These are phyloP conservation scores for Hypotaenidia okinawae DNA, from an alignment of 2,797 vertebrate species.

Conservation along the genomic window DNA sequence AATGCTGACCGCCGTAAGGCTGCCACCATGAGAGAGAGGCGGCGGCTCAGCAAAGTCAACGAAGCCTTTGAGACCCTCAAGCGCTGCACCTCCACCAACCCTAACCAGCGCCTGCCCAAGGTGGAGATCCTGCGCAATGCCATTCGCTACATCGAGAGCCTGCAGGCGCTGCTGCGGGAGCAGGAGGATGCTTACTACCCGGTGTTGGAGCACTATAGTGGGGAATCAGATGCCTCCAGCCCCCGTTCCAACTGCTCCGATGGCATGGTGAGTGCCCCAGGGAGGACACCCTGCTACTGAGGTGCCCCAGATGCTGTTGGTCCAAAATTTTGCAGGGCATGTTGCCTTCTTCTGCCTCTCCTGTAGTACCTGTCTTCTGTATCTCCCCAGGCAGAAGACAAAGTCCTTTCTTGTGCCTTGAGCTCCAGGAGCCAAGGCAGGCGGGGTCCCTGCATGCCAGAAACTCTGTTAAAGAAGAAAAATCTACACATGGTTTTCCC, in stretches of 20 bases:
- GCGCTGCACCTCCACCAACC: conserved; percentile 93
- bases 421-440: neutral
- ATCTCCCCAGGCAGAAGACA: neutral
- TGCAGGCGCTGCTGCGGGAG: conserved; percentile 91
- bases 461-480: neutral
- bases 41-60: conserved; percentile 95
- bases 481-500: neutral
- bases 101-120: conserved; percentile 95
- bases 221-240: conserved; percentile 95
- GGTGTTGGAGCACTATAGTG: conserved; percentile 91
- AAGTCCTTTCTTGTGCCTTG: neutral
- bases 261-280: conserved; percentile 90
- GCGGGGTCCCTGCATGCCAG: neutral
- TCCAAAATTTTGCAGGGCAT: neutral
- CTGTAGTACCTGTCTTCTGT: neutral
- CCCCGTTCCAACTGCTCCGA: conserved; percentile 97
- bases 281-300: neutral
- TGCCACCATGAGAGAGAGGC: conserved; percentile 93
- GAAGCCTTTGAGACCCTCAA: conserved; percentile 98
- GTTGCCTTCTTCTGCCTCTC: neutral
- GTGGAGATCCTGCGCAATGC: conserved; percentile 98
- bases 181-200: conserved; percentile 90
- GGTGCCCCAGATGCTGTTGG: accelerated
- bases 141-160: conserved; percentile 96
- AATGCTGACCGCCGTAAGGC: conserved; percentile 94